Percentiles rank a stretch among this genome's conserved stretches.
Conservation (phyloP, 2,113 vertebrate genomes). For the human region GRCh38 chr2:132631001-132631500, state of each 20-base stretch:
- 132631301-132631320: slow-evolving; percentile 56
- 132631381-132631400: slow-evolving; percentile 52
- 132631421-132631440: slow-evolving; percentile 57
- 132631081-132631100: background rate
- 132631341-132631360: slow-evolving; percentile 60
- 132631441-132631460: background rate
- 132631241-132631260: background rate
- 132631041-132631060: background rate
- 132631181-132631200: background rate
- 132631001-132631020: background rate
- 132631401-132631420: slow-evolving; percentile 73
- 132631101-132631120: background rate
- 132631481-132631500: slow-evolving; percentile 28
- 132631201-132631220: background rate
- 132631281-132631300: slow-evolving; percentile 50
- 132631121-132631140: background rate
- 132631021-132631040: background rate
- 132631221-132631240: background rate
- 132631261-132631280: background rate
- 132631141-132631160: background rate
- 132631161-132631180: background rate
- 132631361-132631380: slow-evolving; percentile 53
- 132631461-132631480: slow-evolving; percentile 50
- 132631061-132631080: background rate
- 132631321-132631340: slow-evolving; percentile 59